Evolutionary conservation across 2,797 vertebrate genomes (phyloP), one percentile per base, ranked within the genome.

Genomic region (Pelobates cultripes): DNA sequence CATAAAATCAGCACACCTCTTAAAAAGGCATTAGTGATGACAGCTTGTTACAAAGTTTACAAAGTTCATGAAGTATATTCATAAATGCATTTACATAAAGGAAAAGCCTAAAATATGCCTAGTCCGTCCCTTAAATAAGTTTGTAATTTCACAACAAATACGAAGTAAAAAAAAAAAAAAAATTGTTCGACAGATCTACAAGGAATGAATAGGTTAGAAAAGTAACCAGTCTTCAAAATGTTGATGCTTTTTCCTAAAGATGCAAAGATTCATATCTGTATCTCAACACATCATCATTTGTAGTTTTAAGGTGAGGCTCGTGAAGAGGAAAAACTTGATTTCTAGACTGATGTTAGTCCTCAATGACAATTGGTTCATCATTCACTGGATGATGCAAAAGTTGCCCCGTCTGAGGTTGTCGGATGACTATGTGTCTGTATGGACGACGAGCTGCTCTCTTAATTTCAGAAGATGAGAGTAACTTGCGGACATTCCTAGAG

Each of bases 41-140:
- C 85, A 89, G 75, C 87, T 91, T 88, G 86, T 87, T 88, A 88
- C 86, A 90, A 51, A 87, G 87, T 90, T 89, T 92, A 92, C 90
- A 92, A 91, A 90, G 94, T 88, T 89, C 89, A 91, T 88, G 92
- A 89, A 88, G 88, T 88, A 88, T 86, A 93, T 85, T 93, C 92
- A 94, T 95, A 94, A 85, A 94, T 94, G 94, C 93, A 94, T 91
- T 86, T 86, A 93, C 94, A 96, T 95, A 95, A 94, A 94, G 95
- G 95, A 95, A 93, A 93, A 91, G 90, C 88, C 89, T 91, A 28
- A 28, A 90, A 88, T 87, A 89, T 77, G 81, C 83, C 89, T 89
- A 90, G 85, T 87, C 83, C 88, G 77, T 90, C 94, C 94, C 94
- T 92, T 95, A 96, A 28, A 28, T 97, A 96, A 97, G 94, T 97